Evolutionary conservation across 2,113 vertebrate species (phyloP).

Genomic region (Synodontis membranacea): DNA sequence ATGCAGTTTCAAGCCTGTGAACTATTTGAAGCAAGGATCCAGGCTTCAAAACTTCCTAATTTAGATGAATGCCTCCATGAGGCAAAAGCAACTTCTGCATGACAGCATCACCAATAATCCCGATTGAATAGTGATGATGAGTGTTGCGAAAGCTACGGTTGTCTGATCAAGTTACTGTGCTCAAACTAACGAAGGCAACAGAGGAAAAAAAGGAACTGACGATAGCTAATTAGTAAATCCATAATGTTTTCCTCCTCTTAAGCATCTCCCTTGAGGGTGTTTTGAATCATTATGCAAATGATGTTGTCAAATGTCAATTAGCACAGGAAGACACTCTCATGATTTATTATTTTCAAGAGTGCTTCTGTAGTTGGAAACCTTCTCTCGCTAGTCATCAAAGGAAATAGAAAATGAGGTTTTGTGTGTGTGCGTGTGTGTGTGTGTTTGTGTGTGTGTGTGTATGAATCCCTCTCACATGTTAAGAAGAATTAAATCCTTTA

Average conservation of each 20-base stretch:
- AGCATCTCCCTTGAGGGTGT: slow-evolving; percentile 71
- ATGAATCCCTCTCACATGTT: slow-evolving; percentile 21
- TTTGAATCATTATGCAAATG: slow-evolving; percentile 76
- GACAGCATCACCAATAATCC: slow-evolving; percentile 63
- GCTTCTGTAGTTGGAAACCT: slow-evolving; percentile 65
- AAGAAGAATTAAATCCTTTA: slow-evolving; percentile 42
- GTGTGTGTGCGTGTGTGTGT: slow-evolving; percentile 21
- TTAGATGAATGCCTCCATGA: slow-evolving; percentile 55
- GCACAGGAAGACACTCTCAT: slow-evolving; percentile 66
- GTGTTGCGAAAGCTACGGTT: slow-evolving; percentile 71
- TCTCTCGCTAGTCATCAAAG: slow-evolving; percentile 66
- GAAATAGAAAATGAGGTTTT: slow-evolving; percentile 60
- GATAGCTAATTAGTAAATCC: slow-evolving; percentile 76
- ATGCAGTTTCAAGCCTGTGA: neutral
- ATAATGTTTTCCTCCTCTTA: slow-evolving; percentile 72
- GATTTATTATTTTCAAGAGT: slow-evolving; percentile 71
- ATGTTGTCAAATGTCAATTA: slow-evolving; percentile 78
- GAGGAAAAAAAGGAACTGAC: slow-evolving; percentile 63
- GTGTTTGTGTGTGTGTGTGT: slow-evolving; percentile 24
- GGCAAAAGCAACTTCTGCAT: slow-evolving; percentile 55
- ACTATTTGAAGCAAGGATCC: slow-evolving; percentile 38
- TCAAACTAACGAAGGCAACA: slow-evolving; percentile 68
- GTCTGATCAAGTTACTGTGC: slow-evolving; percentile 73
- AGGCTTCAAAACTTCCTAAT: slow-evolving; percentile 56
- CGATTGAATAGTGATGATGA: slow-evolving; percentile 70